Conservation (phyloP, 2,113 vertebrate genomes). For the Pyxicephalus adspersus region DNA sequence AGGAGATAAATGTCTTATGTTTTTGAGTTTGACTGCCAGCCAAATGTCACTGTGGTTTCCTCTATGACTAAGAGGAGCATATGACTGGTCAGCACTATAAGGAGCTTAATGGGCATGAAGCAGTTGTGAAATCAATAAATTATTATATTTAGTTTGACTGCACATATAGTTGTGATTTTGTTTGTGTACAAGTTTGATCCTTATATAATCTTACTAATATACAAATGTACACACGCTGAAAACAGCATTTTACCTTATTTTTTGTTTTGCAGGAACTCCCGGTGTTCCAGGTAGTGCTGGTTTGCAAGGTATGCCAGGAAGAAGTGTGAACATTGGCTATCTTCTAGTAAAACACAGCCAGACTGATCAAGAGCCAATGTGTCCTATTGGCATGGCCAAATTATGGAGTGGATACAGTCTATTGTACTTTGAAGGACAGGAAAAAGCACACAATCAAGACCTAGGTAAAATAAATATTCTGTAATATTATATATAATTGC, state of each 20-base stretch:
- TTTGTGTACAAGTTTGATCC: no score
- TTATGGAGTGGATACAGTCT: conserved; percentile 97
- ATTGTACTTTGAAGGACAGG: conserved; percentile 94
- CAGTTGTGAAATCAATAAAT: no score
- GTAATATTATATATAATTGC: fast-evolving
- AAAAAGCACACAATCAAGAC: conserved; percentile 97
- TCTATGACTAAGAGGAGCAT: no score
- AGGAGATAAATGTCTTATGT: neutral
- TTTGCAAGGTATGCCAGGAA: conserved; percentile 87
- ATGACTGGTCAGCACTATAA: no score
- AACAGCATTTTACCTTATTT: neutral
- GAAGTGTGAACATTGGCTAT: conserved; percentile 92
- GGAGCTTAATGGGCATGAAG: no score
- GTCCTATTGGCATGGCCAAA: conserved; percentile 90
- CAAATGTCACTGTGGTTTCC: no score
- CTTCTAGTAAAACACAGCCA: conserved; percentile 98
- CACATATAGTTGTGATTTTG: no score
- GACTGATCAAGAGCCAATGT: conserved; percentile 88
- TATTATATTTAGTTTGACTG: no score
- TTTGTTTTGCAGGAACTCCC: conserved; percentile 46
- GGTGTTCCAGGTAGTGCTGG: conserved; percentile 81
- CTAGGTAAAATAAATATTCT: conserved; percentile 76
- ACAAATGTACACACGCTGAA: neutral
- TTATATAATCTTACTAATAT: no score
- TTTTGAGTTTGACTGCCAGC: neutral